Evolutionary conservation across 1,140 invertebrate species (phyloP).

Genomic region (Philopotamus ludificatus): DNA sequence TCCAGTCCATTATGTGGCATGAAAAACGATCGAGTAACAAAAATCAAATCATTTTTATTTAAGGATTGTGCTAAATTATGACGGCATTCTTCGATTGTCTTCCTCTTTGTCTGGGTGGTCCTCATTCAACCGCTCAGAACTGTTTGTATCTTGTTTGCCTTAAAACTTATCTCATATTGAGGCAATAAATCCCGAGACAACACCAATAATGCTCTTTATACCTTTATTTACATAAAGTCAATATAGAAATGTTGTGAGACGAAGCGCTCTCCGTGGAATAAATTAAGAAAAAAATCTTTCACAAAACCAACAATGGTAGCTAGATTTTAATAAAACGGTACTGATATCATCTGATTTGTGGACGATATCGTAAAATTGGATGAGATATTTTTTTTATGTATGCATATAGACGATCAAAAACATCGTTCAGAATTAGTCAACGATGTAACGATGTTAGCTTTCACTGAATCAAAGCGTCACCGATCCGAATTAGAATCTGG

Average conservation of each 20-base stretch:
- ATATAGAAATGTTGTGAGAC: constrained; percentile 5
- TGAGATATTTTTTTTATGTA: not conserved
- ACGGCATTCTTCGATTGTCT: not conserved
- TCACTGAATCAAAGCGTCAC: no score
- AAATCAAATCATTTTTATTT: no score
- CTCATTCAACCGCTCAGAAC: not conserved
- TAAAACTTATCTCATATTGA: constrained; percentile 26
- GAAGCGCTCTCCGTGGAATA: not conserved
- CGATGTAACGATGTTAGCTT: no score
- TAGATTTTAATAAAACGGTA: constrained; percentile 3
- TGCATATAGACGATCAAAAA: not conserved
- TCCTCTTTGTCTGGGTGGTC: constrained; percentile 18
- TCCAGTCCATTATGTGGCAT: no score
- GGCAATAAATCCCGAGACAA: constrained; percentile 25
- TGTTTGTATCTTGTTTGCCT: constrained; percentile 21
- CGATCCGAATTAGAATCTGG: no score
- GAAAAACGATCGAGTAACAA: no score
- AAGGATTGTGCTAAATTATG: no score
- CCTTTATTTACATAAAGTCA: constrained; percentile 26
- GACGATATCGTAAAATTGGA: no score
- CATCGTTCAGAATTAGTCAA: constrained; percentile 2
- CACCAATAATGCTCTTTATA: constrained; percentile 25
- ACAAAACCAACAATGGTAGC: not conserved
- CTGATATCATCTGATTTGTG: no score
- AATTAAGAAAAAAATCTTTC: no score